Base-by-base conservation (phyloP, 1,140 invertebrate genomes). In the Penaeus chinensis region DNA sequence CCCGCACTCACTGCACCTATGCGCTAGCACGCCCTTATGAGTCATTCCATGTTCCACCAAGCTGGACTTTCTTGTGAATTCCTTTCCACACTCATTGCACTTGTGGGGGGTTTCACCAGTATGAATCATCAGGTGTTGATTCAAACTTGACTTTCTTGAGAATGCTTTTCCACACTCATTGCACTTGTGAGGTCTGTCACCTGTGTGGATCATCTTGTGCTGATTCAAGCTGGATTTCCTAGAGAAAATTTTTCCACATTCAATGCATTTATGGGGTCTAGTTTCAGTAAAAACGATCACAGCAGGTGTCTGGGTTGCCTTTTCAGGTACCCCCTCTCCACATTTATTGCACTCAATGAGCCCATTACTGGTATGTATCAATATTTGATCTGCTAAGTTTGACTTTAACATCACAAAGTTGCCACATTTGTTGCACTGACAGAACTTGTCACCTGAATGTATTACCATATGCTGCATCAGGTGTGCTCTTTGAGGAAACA, bases 131-230 rank as follows among this genome's bases (percentile, higher is more conserved):
- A 74, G 27, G n/a, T 74, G 71, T 37, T 74, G 71, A 18, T 32
- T 74, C 27, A 74, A 37, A 32, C 42, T 74, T 19, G 71, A 74
- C 71, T 74, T 74, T 37, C 42, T 27, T 74, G 71, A 74, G 42
- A 74, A 74, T 32, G 71, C 71, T 27, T 74, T 74, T 27, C 71
- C 71, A 27, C 71, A 74, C 71, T 27, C 71, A 19, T 74, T 37
- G n/a, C 71, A 74, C 42, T 32, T 74, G 71, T 74, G 71, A 27
- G 71, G 27, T 74, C 42, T 74, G 18, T 74, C 71, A 74, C 71
- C 27, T 24, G 71, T 74, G 27, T 74, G 71, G 27, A 74, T 37
- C 18, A 24, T 37, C 71, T 32, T 74, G 24, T 74, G 71, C 27
- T 74, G 71, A 74, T 74, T 27, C 20, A 74, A 24, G 42, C 71